These are phyloP conservation scores for Caenorhabditis sulstoni DNA, from an alignment of 2,888 invertebrate species.

Conservation along the genomic window DNA sequence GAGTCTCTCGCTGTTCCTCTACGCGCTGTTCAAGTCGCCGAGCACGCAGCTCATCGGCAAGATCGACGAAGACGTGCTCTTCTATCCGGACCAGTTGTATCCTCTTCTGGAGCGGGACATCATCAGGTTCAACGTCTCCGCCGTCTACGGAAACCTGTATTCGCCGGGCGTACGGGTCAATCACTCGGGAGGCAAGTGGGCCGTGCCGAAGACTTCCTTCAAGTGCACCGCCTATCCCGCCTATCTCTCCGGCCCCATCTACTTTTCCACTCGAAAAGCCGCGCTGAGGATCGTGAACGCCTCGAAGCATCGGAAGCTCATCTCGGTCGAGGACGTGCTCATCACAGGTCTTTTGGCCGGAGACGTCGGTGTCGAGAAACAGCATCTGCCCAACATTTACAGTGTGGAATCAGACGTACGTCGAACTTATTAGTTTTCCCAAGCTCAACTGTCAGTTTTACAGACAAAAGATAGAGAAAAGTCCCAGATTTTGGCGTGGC, in stretches of 20 bases:
- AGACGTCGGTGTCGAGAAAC: conserved; percentile 35
- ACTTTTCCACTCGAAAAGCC: conserved; percentile 19
- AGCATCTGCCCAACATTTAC: conserved; percentile 9
- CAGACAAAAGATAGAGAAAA: conserved; percentile 23
- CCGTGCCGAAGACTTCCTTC: conserved; percentile 10
- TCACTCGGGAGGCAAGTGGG: conserved; percentile 23
- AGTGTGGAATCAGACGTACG: conserved; percentile 1
- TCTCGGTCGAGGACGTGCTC: conserved; percentile 36
- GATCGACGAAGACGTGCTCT: conserved; percentile 32
- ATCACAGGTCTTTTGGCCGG: conserved; percentile 45
- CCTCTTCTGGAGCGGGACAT: not conserved
- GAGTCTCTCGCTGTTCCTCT: conserved; percentile 15
- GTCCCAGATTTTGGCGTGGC: conserved; percentile 18
- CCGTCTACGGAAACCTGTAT: conserved; percentile 4
- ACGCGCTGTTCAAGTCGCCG: not conserved
- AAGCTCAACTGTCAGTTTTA: too few species aligned
- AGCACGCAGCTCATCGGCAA: conserved; percentile 23
- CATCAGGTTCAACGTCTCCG: not conserved
- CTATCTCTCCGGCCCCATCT: conserved; percentile 26
- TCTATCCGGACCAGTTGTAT: conserved; percentile 19
- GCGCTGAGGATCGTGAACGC: conserved; percentile 11
- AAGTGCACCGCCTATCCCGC: conserved; percentile 26
- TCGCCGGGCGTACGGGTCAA: conserved; percentile 2
- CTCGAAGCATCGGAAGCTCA: conserved; percentile 40
- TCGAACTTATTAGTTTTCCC: too few species aligned